Evolutionary conservation across 2,888 invertebrate species (phyloP), one percentile per base, ranked within the genome.

Genomic region (Eretmocerus hayati): DNA sequence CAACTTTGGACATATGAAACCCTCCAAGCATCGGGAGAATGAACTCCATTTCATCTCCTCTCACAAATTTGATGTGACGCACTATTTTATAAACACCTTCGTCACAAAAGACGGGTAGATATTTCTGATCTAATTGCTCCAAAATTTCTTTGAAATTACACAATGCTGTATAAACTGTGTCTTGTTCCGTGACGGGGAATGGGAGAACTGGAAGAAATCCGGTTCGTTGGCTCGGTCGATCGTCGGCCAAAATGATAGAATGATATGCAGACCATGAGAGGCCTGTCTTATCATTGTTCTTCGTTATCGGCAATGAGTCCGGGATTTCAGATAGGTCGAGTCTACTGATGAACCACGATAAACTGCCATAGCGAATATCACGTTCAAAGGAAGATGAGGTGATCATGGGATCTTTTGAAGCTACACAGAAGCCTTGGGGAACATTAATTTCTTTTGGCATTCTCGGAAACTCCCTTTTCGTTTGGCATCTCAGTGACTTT

Each of bases 31-130:
- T 31, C 11, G 50, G 26, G 9, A 37, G 16, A 1, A 50, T 16
- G 19, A 39, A 37, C 33, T 44, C 38, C 9, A 48, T 43, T 19
- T 53, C 30, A 8, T 44, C 30, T 18, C 33, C 15, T 2, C 20
- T 19, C 15, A 21, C 30, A 6, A 47, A 22, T 31, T 26, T 18
- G 3, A 53, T 50, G 5, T 44, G 37, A 26, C 43, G 20, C 2
- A 46, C 53, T 19, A 44, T 22, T 19, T 30, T 16, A 30, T 53
- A 53, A 1, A 53, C 53, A 8, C 48, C 48, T 38, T 45, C 45
- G 45, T 53, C 47, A 22, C 50, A 50, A 15, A 21, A 26, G 9
- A 53, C 46, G n/a, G 43, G 32, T 11, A 53, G 32, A 22, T 33
- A 31, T 8, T 43, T 13, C 42, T 46, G 49, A 2, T 47, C 11